These are phyloP conservation scores for Cydia pomonella DNA, from an alignment of 1,140 invertebrate genomes.

Conservation along the genomic window DNA sequence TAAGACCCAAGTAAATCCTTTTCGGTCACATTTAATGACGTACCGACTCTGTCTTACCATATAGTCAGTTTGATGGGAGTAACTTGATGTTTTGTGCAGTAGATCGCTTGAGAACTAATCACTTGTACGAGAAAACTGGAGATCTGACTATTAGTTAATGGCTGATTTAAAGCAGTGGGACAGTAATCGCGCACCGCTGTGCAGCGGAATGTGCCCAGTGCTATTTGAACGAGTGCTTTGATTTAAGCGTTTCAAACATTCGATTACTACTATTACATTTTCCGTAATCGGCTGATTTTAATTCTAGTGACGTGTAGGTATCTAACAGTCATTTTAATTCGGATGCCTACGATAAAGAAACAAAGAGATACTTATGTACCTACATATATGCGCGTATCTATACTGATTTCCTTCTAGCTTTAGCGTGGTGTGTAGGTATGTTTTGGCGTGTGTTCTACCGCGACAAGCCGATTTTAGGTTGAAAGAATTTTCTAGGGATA, in stretches of 20 bases:
- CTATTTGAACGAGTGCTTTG: neutral
- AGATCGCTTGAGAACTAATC: slow-evolving; percentile 43
- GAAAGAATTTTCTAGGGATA: too few species aligned
- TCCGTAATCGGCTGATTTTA: neutral
- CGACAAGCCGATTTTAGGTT: too few species aligned
- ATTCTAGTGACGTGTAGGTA: neutral
- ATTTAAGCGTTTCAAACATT: neutral
- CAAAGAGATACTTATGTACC: neutral
- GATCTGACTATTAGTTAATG: slow-evolving; percentile 25
- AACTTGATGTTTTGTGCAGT: slow-evolving; percentile 51
- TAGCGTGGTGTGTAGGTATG: too few species aligned
- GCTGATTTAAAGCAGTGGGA: slow-evolving; percentile 26
- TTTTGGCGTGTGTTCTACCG: too few species aligned
- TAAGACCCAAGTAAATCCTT: slow-evolving; percentile 61
- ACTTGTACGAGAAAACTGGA: slow-evolving; percentile 31
- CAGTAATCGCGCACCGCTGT: neutral
- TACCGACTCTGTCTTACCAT: slow-evolving; percentile 52
- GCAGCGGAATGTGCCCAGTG: neutral
- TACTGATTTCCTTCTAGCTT: too few species aligned
- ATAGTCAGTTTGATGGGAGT: slow-evolving; percentile 62
- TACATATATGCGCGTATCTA: too few species aligned
- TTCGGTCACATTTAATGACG: slow-evolving; percentile 70
- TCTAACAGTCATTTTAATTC: neutral
- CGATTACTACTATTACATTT: neutral
- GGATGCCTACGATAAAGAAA: neutral